A percentile compares a stretch with the other conserved stretches of the same genome.
Conservation (phyloP, 2,113 vertebrate genomes). For the Callocephalon fimbriatum region DNA sequence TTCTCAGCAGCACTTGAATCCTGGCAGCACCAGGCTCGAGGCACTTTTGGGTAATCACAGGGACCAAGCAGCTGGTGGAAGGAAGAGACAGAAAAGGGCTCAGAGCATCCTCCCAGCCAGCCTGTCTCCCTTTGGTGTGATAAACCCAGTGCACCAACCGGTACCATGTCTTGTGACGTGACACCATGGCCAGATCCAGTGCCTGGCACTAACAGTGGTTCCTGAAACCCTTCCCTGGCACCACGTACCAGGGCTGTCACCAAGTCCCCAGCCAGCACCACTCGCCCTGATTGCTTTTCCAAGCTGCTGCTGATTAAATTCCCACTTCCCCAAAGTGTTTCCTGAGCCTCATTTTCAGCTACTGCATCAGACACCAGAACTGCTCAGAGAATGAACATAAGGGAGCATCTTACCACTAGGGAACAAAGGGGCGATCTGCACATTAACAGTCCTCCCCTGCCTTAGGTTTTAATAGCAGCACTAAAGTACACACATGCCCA, state of each 20-base stretch:
- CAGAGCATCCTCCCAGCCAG: not conserved
- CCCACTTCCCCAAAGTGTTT: not conserved
- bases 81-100: not conserved
- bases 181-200: accelerated
- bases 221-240: not conserved
- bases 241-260: not conserved
- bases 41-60: not conserved
- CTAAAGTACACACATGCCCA: not conserved
- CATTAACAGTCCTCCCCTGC: not conserved
- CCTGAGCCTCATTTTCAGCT: not conserved
- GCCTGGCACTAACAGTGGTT: not conserved
- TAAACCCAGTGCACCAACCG: not conserved
- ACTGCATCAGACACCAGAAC: not conserved
- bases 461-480: not conserved
- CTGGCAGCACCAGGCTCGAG: not conserved
- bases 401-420: not conserved
- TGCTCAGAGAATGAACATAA: not conserved
- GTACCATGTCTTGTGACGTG: not conserved
- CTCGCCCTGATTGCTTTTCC: not conserved
- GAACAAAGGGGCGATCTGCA: not conserved
- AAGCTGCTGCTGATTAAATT: not conserved
- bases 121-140: accelerated
- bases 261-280: not conserved
- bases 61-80: not conserved
- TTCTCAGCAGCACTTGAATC: not conserved